phyloP scores from a whole-genome alignment of 2,113 vertebrate species.

The Sminthopsis crassicaudata region DNA sequence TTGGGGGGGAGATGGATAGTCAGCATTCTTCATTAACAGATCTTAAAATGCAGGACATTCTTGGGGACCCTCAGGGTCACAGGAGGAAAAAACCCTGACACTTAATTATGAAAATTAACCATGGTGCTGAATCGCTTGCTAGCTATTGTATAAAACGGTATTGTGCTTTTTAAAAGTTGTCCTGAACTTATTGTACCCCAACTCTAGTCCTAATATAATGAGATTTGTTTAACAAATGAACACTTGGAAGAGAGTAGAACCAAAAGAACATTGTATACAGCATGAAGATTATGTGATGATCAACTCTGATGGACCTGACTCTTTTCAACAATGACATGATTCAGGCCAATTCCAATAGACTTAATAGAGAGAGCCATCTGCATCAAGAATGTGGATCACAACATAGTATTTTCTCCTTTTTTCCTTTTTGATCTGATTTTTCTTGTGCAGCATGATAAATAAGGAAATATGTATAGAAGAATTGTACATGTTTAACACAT shows the following conservation, averaged over 20 bases:
- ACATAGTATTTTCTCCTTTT: too few relatives aligned
- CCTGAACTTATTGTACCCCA: not conserved
- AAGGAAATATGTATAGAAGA: too few relatives aligned
- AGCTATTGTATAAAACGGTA: not conserved
- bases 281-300: too few relatives aligned
- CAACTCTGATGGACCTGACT: too few relatives aligned
- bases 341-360: too few relatives aligned
- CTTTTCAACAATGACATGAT: too few relatives aligned
- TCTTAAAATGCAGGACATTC: not conserved
- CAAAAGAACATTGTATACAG: too few relatives aligned
- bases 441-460: too few relatives aligned
- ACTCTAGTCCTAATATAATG: not conserved
- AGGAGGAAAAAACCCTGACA: not conserved
- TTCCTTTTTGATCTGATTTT: too few relatives aligned
- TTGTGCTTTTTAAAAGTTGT: not conserved
- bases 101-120: not conserved
- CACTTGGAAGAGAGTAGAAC: not conserved
- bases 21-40: not conserved
- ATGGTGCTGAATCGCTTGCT: not conserved
- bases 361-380: too few relatives aligned
- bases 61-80: not conserved
- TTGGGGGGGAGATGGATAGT: not conserved
- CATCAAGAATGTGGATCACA: too few relatives aligned
- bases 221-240: not conserved
- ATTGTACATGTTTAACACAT: too few relatives aligned